phyloP scores from a whole-genome alignment of 2,888 invertebrate genomes.

The Drosophila maculinotata region DNA sequence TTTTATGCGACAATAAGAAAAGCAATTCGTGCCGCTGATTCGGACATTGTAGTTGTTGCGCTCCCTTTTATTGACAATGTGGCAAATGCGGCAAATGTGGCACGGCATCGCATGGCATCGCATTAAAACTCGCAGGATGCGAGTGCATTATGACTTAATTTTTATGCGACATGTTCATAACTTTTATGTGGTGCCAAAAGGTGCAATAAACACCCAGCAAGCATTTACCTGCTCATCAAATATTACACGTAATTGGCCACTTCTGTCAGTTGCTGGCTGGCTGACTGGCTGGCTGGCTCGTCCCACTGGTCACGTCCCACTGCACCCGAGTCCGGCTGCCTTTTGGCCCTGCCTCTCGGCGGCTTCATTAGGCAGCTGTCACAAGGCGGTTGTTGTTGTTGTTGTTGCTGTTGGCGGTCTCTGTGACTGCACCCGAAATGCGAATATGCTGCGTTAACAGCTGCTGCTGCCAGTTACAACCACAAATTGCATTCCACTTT shows the following conservation, averaged over 20 bases:
- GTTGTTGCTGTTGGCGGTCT: slow-evolving; percentile 34
- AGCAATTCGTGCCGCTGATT: slow-evolving; percentile 9
- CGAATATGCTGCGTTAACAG: no score
- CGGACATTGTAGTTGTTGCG: slow-evolving; percentile 65
- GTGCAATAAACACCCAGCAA: slow-evolving; percentile 46
- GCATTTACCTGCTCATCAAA: slow-evolving; percentile 29
- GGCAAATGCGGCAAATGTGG: slow-evolving; percentile 29
- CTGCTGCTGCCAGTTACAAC: slow-evolving; percentile 29
- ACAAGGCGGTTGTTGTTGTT: no score
- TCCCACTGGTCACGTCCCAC: no score
- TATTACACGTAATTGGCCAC: slow-evolving; percentile 11
- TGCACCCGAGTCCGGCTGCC: background rate
- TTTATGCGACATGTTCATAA: slow-evolving; percentile 67
- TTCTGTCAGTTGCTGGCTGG: background rate
- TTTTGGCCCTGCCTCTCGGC: slow-evolving; percentile 15
- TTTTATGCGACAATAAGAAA: slow-evolving; percentile 46
- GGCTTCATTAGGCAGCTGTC: slow-evolving; percentile 49
- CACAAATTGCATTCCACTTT: slow-evolving; percentile 50
- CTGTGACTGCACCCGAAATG: slow-evolving; percentile 13
- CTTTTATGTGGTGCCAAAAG: slow-evolving; percentile 63
- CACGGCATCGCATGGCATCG: background rate
- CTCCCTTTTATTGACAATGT: slow-evolving; percentile 40
- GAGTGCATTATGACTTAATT: slow-evolving; percentile 76
- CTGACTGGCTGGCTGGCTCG: no score
- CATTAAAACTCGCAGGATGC: slow-evolving; percentile 35